These are phyloP conservation scores for Drosophila sp. DNA, from an alignment of 1,140 invertebrate species.

Conservation along the genomic window DNA sequence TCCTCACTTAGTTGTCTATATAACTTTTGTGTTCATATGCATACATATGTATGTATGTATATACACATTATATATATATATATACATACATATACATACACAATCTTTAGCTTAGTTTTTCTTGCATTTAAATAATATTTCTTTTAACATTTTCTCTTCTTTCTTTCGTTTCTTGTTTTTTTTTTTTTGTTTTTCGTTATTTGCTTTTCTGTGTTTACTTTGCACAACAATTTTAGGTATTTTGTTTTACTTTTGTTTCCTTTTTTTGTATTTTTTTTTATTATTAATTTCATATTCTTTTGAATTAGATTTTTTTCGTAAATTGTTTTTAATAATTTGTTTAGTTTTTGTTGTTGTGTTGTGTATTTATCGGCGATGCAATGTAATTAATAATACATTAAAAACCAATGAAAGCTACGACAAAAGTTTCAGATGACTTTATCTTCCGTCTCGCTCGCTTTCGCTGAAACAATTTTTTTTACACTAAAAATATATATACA, in stretches of 20 bases:
- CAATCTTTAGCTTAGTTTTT: slow-evolving; percentile 43
- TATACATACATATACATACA: slow-evolving; percentile 25
- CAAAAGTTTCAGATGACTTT: slow-evolving; percentile 47
- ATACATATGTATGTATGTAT: not conserved
- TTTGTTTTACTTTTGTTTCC: slow-evolving; percentile 14
- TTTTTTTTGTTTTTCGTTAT: not conserved
- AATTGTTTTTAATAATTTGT: slow-evolving; percentile 38
- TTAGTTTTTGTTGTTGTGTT: slow-evolving; percentile 26
- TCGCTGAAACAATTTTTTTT: slow-evolving; percentile 44
- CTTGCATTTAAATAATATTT: slow-evolving; percentile 51
- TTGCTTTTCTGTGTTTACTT: slow-evolving; percentile 20
- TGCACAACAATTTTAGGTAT: slow-evolving; percentile 18
- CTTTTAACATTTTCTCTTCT: slow-evolving; percentile 38
- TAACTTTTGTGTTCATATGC: slow-evolving; percentile 42
- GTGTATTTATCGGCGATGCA: slow-evolving; percentile 40
- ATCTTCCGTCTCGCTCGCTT: slow-evolving; percentile 10
- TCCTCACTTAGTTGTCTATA: slow-evolving; percentile 54
- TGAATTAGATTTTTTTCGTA: slow-evolving; percentile 25
- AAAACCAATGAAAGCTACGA: slow-evolving; percentile 73
- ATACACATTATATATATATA: not conserved
- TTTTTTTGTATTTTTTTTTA: slow-evolving; percentile 46
- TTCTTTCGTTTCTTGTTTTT: slow-evolving; percentile 14
- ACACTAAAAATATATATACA: slow-evolving; percentile 1
- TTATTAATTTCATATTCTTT: slow-evolving; percentile 44
- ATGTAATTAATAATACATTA: slow-evolving; percentile 66